Base-by-base conservation (phyloP, 2,113 vertebrate species). In the Tragulus kanchil region DNA sequence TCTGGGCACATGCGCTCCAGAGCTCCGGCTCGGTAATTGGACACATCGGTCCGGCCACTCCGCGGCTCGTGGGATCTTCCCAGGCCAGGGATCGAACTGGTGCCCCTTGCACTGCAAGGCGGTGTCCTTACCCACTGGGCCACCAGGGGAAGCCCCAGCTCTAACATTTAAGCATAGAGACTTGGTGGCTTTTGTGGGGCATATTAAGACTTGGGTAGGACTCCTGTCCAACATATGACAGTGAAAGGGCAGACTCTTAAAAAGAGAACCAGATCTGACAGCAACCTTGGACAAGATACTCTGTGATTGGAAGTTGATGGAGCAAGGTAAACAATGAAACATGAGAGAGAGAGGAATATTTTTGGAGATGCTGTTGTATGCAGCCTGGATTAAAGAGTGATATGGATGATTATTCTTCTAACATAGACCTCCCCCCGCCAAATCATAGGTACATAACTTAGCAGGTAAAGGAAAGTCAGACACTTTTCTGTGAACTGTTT, bases 251-350 rank as follows among this genome's bases (percentile, higher is more conserved):
- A 59, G 12, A 42, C 25, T 94, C 21, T 61, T 78, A 84, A 75
- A 83, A 92, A 83, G 61, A 83, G 67, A 94, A 75, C 19, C 31
- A 90, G 36, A 62, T 71, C 61, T 71, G 48, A 73, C 36, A 77
- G 52, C 14, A 78, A 14, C 14, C n/a, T 0, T 91, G 61, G 36
- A 71, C 17, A 90, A 86, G 59, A 42, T 8, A 54, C 48, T 36
- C 15, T 89, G 25, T 45, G 59, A 87, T 9, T 83, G 12, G 62
- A 96, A 85, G 71, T 17, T 75, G 58, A 31, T 84, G 54, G 52
- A 86, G 84, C 31, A 75, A 69, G 65, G 65, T 83, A 78, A 83
- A 92, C 45, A 92, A 59, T 59, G 54, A 82, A 83, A 89, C 19
- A 1, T 48, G 61, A 83, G 6, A n/a, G 77, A 67, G 45, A 84